Conservation (phyloP, 2,113 vertebrate genomes). For the Chauna torquata region DNA sequence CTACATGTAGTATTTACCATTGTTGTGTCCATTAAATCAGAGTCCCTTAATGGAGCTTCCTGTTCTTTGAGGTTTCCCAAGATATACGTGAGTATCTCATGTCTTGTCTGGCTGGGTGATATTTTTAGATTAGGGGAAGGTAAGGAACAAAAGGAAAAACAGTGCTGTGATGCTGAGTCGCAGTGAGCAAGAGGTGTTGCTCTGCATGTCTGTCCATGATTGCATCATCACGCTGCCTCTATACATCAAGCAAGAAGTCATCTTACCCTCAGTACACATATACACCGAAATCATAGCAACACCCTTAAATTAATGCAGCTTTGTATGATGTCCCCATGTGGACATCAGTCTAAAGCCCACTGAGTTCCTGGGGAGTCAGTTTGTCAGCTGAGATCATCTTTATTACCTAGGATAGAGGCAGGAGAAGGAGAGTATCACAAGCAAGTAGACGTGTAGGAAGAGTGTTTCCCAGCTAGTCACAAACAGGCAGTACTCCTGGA, state of each 20-base stretch:
- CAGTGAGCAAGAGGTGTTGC: neutral
- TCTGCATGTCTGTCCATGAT: neutral
- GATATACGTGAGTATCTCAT: neutral
- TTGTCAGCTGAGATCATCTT: neutral
- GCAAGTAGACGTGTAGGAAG: neutral
- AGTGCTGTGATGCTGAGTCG: neutral
- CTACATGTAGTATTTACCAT: neutral
- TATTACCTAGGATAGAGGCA: neutral
- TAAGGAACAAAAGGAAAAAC: neutral
- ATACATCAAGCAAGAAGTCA: neutral
- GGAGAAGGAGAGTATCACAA: neutral
- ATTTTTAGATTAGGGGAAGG: neutral
- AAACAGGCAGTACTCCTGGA: neutral
- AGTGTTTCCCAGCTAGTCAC: neutral
- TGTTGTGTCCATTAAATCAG: neutral
- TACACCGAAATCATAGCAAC: neutral
- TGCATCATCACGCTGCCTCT: neutral
- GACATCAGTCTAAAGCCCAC: neutral
- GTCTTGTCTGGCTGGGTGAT: neutral
- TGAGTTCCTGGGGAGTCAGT: neutral
- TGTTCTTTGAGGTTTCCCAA: neutral
- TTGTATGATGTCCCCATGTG: fast-evolving
- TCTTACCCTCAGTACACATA: fast-evolving
- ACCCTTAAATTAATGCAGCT: neutral
- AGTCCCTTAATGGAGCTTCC: neutral